phyloP scores from a whole-genome alignment of 1,140 invertebrate species.

The Lepidotrigona ventralis region DNA sequence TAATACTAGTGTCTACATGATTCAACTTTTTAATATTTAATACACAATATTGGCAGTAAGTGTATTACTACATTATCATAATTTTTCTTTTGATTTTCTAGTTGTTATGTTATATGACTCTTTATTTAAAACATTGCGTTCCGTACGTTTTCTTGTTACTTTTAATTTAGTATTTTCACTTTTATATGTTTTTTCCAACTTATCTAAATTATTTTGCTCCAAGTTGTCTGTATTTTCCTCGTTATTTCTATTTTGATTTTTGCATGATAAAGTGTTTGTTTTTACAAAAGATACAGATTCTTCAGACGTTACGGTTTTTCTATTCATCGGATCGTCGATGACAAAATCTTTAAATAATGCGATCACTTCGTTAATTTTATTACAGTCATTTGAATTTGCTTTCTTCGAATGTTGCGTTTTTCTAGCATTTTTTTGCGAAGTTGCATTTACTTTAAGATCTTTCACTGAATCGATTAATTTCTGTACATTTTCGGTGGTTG shows the following conservation, averaged over 20 bases:
- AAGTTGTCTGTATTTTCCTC: neutral
- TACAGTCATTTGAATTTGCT: neutral
- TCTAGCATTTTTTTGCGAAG: neutral
- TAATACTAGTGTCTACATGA: neutral
- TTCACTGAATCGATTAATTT: constrained; percentile 30
- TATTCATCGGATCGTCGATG: neutral
- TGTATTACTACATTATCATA: neutral
- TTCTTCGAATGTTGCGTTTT: constrained; percentile 12
- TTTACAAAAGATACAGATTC: neutral
- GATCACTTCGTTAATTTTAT: constrained; percentile 27
- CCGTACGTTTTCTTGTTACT: neutral
- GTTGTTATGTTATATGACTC: neutral
- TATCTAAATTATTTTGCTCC: constrained; percentile 1
- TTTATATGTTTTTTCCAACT: neutral
- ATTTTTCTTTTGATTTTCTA: constrained; percentile 18
- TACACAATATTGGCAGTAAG: neutral
- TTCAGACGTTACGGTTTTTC: neutral
- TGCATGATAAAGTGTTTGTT: neutral
- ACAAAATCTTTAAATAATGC: constrained; percentile 24
- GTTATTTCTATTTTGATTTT: neutral
- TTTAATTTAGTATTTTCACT: constrained; percentile 12
- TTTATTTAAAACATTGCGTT: neutral
- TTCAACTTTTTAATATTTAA: constrained; percentile 8
- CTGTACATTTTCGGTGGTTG: constrained; percentile 2
- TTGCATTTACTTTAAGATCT: neutral